Conservation (phyloP, 1,140 invertebrate species). For the Myzus persicae region DNA sequence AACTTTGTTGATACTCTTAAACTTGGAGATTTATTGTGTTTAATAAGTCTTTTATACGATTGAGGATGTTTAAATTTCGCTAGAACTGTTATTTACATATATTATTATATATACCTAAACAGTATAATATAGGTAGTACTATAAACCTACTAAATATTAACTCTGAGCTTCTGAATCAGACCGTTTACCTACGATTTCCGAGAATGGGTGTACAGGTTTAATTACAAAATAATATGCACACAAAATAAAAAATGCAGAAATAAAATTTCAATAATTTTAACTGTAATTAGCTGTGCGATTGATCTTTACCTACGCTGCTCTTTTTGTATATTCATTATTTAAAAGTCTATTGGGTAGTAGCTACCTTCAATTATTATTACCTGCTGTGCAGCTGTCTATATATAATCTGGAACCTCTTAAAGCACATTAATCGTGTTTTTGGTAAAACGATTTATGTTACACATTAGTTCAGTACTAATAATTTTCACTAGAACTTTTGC, state of each 20-base stretch:
- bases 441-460: neutral
- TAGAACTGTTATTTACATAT: neutral
- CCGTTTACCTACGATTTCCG: neutral
- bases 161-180: neutral
- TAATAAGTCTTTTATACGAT: neutral
- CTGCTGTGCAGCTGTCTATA: neutral
- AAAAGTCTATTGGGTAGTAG: neutral
- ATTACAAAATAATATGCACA: neutral
- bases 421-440: neutral
- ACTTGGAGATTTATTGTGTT: neutral
- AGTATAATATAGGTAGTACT: no score
- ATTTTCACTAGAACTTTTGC: neutral
- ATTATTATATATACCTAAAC: no score
- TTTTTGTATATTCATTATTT: neutral
- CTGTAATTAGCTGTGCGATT: neutral
- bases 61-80: accelerated
- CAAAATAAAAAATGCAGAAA: neutral
- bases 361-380: neutral
- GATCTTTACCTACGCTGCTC: neutral
- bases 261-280: neutral
- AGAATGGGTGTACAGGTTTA: neutral
- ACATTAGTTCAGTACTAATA: neutral
- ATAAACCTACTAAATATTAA: no score
- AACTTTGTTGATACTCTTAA: neutral
- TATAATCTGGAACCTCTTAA: neutral